Percentiles rank a stretch among this genome's conserved stretches.
Evolutionary conservation across 1,140 invertebrate species (phyloP).

Genomic region (Aphaenogaster rudis): DNA sequence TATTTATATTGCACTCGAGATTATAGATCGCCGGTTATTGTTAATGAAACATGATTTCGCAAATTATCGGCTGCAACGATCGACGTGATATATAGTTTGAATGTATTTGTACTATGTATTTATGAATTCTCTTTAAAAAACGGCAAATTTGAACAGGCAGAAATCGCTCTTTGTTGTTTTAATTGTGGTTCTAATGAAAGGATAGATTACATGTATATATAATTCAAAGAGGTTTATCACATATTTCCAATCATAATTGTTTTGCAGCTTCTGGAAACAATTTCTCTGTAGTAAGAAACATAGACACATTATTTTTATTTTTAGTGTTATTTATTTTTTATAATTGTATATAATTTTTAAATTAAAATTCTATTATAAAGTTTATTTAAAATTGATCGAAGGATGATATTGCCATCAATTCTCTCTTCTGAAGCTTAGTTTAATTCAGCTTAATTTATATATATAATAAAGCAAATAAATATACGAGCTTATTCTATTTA

Average conservation of each 20-base stretch:
- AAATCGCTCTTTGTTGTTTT: neutral
- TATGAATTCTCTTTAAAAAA: neutral
- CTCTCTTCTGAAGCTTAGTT: neutral
- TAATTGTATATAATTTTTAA: slow-evolving; percentile 4
- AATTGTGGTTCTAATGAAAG: neutral
- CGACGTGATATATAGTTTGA: neutral
- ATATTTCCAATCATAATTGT: neutral
- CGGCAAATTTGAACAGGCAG: neutral
- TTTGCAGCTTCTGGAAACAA: neutral
- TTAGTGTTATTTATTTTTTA: neutral
- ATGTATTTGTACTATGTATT: neutral
- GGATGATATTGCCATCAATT: neutral
- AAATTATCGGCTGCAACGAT: neutral
- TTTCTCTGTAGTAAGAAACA: neutral
- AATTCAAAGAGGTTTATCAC: neutral
- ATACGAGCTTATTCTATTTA: too few species aligned
- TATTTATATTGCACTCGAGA: slow-evolving; percentile 25
- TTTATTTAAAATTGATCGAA: neutral
- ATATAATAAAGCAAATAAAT: too few species aligned
- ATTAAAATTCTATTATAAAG: neutral
- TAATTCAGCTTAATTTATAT: neutral
- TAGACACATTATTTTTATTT: neutral
- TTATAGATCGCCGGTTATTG: neutral
- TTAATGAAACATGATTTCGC: neutral
- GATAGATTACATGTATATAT: neutral